Evolutionary conservation across 92 coral and sea anemone species (phyloP), one percentile per base, ranked within the genome.

Genomic region (Zoanthus sansibaricus): DNA sequence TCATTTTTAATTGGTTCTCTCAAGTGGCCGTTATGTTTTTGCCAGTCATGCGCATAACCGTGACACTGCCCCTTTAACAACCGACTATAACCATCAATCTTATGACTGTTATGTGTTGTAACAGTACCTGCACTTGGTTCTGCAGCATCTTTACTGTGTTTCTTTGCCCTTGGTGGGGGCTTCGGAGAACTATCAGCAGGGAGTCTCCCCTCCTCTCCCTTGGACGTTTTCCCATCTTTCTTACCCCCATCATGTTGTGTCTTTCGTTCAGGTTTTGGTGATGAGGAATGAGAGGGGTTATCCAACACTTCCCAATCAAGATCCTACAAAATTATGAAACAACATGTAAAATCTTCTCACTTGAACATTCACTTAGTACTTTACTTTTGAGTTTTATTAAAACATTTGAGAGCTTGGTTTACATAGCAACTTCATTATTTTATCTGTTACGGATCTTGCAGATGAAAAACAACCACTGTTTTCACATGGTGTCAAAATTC

Each of bases 221-320:
- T 61, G 71, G 71, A 31, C 15, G 32, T 37, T 37, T 17, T 8
- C 21, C 47, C 42, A 21, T 1, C 68, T 17, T 31, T 30, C 72
- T 45, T 80, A 7, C 45, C 54, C 73, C 52, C 85, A 45, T 80
- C 85, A 7, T 64, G 73, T 25, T 33, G 62, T 21, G n/a, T 59
- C 15, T 66, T 80, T 67, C 75, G 64, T 31, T 62, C 75, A 46
- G 75, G n/a, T 80, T 68, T 66, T 80, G 84, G 84, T 44, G 85
- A 80, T 20, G 74, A 64, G 33, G 97, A 86, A 61, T 85, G 76
- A 2, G 51, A 31, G 25, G 91, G 93, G 17, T 77, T 92, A 15
- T 93, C 93, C 59, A 94, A 84, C 12, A 94, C 93, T 55, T 94
- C 98, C 98, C 98, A 94, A 71, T 94, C 98, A 21, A 85, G 90